Base-by-base conservation (phyloP, 2,888 invertebrate species). In the Trichacis sp. region DNA sequence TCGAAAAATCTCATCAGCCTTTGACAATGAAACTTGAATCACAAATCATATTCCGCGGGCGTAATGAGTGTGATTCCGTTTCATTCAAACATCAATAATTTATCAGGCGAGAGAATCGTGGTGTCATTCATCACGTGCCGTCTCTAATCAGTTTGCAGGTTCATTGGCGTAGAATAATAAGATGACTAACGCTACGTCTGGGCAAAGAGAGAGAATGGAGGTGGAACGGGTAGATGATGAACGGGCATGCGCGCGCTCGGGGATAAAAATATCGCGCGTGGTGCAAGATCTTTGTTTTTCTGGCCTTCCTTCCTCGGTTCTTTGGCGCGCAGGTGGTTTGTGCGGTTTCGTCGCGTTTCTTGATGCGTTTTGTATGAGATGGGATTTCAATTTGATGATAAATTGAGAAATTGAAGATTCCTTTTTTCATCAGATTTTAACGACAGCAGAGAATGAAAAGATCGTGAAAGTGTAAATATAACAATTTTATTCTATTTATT, bases 271-370 rank as follows among this genome's bases (percentile, higher is more conserved):
- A 67, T 64, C 55, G 56, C 47, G 43, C 60, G 53, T 57, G 48
- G 57, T 57, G 53, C 57, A 67, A 57, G 57, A 68, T 63, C 65
- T 53, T 68, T 59, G 61, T 56, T 69, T 49, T 62, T 60, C 58
- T 38, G 49, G 53, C 57, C 61, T 56, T 20, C 52, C 62, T 46
- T 52, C 52, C 18, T 42, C n/a, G 33, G n/a, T n/a, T 33, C 33
- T 33, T n/a, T 54, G 42, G 53, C 70, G 78, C n/a, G 77, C 78
- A 78, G 78, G 78, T 78, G 78, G 77, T 77, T 66, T 71, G 59
- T 67, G 54, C 61, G 53, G 69, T 70, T 69, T 63, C 64, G 64
- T 64, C 53, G 66, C 72, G 70, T 74, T 67, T 72, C 73, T 68
- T 71, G 69, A n/a, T n/a, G n/a, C n/a, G 72, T 54, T 60, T 38